phyloP scores from a whole-genome alignment of 1,140 invertebrate species.

The Ooceraea biroi region DNA sequence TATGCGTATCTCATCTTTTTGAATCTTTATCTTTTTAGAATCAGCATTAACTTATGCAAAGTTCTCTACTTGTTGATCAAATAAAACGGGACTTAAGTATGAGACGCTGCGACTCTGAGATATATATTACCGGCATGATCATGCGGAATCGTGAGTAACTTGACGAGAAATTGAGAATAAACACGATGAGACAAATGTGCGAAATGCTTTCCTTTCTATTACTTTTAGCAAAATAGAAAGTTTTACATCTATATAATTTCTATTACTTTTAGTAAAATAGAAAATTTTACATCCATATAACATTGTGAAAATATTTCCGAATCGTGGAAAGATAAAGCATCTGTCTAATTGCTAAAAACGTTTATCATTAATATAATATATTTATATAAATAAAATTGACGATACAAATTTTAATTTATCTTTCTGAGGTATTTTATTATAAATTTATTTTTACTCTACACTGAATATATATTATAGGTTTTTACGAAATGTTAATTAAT shows the following conservation, averaged over 20 bases:
- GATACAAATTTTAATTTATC: too few species aligned
- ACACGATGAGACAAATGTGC: conserved; percentile 46
- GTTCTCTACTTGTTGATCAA: conserved; percentile 53
- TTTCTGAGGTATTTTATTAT: too few species aligned
- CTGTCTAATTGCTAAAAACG: not conserved
- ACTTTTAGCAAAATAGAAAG: not conserved
- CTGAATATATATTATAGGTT: too few species aligned
- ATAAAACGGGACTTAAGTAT: conserved; percentile 48
- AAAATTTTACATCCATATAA: too few species aligned
- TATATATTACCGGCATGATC: conserved; percentile 45
- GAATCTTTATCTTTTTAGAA: conserved; percentile 60
- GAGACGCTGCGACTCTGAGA: conserved; percentile 53
- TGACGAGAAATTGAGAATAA: conserved; percentile 49
- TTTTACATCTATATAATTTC: not conserved
- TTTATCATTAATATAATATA: not conserved
- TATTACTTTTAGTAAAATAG: not conserved
- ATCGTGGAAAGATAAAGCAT: not conserved
- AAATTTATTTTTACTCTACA: too few species aligned
- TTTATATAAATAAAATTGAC: not conserved
- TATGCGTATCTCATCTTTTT: conserved; percentile 41
- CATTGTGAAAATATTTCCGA: not conserved
- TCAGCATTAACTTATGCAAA: conserved; percentile 9
- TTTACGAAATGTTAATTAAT: too few species aligned
- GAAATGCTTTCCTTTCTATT: not conserved
- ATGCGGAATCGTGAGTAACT: conserved; percentile 29